Percentiles rank a stretch among this genome's conserved stretches.
phyloP scores from a whole-genome alignment of 2,113 vertebrate genomes.

The Rhinogobius similis region DNA sequence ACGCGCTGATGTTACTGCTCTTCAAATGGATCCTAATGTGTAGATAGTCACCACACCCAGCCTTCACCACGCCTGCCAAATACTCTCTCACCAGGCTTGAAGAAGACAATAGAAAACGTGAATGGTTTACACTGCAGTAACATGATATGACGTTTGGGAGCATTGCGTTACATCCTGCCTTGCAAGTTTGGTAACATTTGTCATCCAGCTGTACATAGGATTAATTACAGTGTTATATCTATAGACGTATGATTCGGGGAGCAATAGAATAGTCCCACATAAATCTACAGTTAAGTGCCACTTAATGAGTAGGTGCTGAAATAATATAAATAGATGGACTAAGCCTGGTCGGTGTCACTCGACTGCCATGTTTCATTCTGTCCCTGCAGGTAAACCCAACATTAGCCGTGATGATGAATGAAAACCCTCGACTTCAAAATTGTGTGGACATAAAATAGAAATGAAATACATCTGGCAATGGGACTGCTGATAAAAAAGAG shows the following conservation, averaged over 20 bases:
- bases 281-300: constrained; percentile 30
- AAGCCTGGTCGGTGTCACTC: constrained; percentile 59
- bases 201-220: constrained; percentile 35
- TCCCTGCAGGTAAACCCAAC: constrained; percentile 51
- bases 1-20: constrained; percentile 30
- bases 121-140: constrained; percentile 22
- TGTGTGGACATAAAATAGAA: too few species aligned
- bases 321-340: constrained; percentile 54
- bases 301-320: constrained; percentile 65
- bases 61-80: constrained; percentile 48
- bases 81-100: constrained; percentile 27
- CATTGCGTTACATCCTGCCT: constrained; percentile 33
- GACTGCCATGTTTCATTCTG: constrained; percentile 25
- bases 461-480: too few species aligned
- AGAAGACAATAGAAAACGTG: constrained; percentile 40
- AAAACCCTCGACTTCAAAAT: too few species aligned
- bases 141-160: constrained; percentile 40
- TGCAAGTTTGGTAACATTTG: constrained; percentile 22
- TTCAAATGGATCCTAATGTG: constrained; percentile 32
- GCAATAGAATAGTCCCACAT: background rate
- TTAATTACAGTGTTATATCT: constrained; percentile 40
- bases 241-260: constrained; percentile 14
- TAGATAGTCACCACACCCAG: constrained; percentile 56
- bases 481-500: too few species aligned
- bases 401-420: constrained; percentile 60